Conservation (phyloP, 2,888 invertebrate genomes). For the Formica aserva region DNA sequence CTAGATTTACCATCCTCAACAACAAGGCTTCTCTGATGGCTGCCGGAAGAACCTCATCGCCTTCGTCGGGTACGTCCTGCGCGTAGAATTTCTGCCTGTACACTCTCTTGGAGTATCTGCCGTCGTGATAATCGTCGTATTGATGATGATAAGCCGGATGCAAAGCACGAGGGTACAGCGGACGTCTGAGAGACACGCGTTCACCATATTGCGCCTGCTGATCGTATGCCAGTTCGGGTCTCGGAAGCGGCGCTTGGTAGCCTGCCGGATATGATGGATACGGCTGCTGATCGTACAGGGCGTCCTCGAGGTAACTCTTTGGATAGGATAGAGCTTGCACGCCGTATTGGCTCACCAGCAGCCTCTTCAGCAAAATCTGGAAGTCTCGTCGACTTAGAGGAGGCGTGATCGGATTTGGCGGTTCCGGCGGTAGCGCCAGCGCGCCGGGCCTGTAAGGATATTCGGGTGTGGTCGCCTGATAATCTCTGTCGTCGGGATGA, state of each 20-base stretch:
- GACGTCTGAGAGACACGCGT: constrained; percentile 79
- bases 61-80: constrained; percentile 84
- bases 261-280: constrained; percentile 85
- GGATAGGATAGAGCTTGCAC: constrained; percentile 82
- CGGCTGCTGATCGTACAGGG: constrained; percentile 83
- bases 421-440: constrained; percentile 85
- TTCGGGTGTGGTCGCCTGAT: constrained; percentile 76
- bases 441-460: constrained; percentile 77
- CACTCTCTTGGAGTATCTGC: constrained; percentile 81
- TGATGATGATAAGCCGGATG: constrained; percentile 78
- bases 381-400: constrained; percentile 91
- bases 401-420: constrained; percentile 88
- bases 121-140: constrained; percentile 83
- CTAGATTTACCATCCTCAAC: constrained; percentile 91
- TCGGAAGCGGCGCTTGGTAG: constrained; percentile 78
- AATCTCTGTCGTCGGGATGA: constrained; percentile 79
- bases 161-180: constrained; percentile 74
- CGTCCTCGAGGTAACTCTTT: constrained; percentile 83
- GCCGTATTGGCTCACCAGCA: constrained; percentile 88
- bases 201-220: constrained; percentile 79
- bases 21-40: constrained; percentile 91
- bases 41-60: constrained; percentile 89
- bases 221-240: constrained; percentile 77
- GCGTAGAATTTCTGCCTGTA: constrained; percentile 82
- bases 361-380: constrained; percentile 89